Evolutionary conservation across 35 echinoderm and acorn worm genomes (phyloP), one percentile per base, ranked within the genome.

Genomic region (Chiridota heheva): DNA sequence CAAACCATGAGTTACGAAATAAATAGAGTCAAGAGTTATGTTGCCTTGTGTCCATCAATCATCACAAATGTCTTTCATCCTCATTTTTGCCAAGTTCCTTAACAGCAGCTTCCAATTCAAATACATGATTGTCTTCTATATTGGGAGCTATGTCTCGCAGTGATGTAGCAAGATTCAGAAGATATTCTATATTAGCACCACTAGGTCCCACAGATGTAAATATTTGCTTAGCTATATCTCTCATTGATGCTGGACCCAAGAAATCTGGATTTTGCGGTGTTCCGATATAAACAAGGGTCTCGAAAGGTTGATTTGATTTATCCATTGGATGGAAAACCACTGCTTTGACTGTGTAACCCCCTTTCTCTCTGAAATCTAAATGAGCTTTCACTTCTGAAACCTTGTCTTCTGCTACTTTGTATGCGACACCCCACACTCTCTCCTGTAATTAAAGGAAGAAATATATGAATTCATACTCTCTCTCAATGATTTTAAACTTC

Each of bases 361-460:
- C 73, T 53, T 88, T 98, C 62, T 98, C 95, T 60, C 95, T 60
- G 68, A 58, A 81, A 61, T 98, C 95, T 20, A 98, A 60, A 61
- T 98, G 86, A 24, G 80, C 80, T 47, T 58, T 80, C 29, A 91
- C 89, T 28, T 44, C 40, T 2, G 51, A 42, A 34, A 61, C 45
- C 10, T 88, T 66, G 39, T 91, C 69, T 33, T 88, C 85, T 45
- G 89, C 63, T n/a, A 98, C 73, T 69, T 89, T 16, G 65, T 98
- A 98, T 2, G 95, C 95, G 28, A 98, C 82, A 16, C 95, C 95
- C 89, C 95, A 98, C 41, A 98, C 88, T 36, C 36, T 33, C 34
- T 92, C 95, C 95, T 98, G 55, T 48, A 72, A 49, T n/a, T n/a
- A n/a, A 43, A 45, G 8, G 57, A 37, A 69, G 24, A 38, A 15